phyloP scores from a whole-genome alignment of 2,113 vertebrate species.

The Oncorhynchus clarkii region DNA sequence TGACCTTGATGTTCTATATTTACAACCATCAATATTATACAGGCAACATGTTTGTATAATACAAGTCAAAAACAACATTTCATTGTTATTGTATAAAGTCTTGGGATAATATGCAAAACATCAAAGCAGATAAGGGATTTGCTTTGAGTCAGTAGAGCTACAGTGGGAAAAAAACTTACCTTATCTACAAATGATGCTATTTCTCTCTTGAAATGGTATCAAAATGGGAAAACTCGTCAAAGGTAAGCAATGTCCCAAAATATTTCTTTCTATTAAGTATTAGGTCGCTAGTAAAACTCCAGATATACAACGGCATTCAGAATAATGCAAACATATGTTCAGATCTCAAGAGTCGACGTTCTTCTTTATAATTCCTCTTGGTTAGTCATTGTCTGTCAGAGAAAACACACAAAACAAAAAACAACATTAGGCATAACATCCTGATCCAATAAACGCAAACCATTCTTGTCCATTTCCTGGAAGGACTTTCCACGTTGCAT shows the following conservation, averaged over 20 bases:
- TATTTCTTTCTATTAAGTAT: neutral
- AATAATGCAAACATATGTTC: slow-evolving; percentile 46
- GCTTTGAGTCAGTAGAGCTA: too few species aligned
- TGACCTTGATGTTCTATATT: slow-evolving; percentile 35
- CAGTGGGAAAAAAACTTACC: neutral
- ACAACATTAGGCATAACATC: neutral
- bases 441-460: neutral
- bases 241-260: slow-evolving; percentile 11
- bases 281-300: slow-evolving; percentile 33
- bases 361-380: slow-evolving; percentile 66
- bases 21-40: slow-evolving; percentile 24
- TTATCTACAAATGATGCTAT: too few species aligned
- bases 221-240: neutral
- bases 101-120: slow-evolving; percentile 9
- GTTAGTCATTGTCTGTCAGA: slow-evolving; percentile 68
- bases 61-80: neutral
- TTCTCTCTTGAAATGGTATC: neutral
- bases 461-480: too few species aligned
- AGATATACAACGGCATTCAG: slow-evolving; percentile 41
- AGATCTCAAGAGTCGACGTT: slow-evolving; percentile 2
- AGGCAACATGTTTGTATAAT: slow-evolving; percentile 35
- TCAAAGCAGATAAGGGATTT: neutral
- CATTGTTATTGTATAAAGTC: neutral
- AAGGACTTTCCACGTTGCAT: too few species aligned
- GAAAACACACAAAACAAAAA: neutral